A percentile compares a stretch with the other conserved stretches of the same genome.
Conservation (phyloP, 2,888 invertebrate genomes). For the Andrena bucephala region DNA sequence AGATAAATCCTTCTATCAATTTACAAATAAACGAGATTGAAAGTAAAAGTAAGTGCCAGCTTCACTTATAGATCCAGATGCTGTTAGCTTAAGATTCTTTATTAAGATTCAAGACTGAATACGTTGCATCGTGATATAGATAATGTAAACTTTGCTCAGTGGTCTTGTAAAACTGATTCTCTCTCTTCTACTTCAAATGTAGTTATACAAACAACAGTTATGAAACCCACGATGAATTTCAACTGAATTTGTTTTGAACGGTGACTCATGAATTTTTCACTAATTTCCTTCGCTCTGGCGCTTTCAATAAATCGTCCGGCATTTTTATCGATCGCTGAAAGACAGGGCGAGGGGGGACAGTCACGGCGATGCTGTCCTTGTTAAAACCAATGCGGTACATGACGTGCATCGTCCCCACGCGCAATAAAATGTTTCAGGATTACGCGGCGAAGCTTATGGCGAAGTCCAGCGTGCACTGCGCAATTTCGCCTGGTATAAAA, state of each 20-base stretch:
- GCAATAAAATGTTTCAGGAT: constrained; percentile 70
- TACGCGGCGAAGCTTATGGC: constrained; percentile 69
- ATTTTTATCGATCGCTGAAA: constrained; percentile 52
- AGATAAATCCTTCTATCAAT: too few species aligned
- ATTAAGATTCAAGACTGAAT: too few species aligned
- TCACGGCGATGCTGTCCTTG: constrained; percentile 49
- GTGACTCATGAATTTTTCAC: not conserved
- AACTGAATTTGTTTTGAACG: not conserved
- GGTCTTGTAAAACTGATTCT: too few species aligned
- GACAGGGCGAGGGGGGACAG: constrained; percentile 19
- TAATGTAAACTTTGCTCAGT: too few species aligned
- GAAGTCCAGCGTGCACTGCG: constrained; percentile 54
- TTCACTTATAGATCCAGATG: too few species aligned
- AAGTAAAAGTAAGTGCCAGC: too few species aligned
- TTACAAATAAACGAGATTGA: too few species aligned
- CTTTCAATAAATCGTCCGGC: constrained; percentile 29
- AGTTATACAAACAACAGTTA: too few species aligned
- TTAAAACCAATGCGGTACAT: constrained; percentile 67
- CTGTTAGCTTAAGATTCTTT: too few species aligned
- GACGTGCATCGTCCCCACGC: constrained; percentile 71
- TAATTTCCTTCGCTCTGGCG: constrained; percentile 13
- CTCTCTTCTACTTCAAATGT: too few species aligned
- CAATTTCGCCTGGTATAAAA: constrained; percentile 58
- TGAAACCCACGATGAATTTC: not conserved
- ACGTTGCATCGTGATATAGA: too few species aligned